Base-by-base conservation (phyloP, 2,113 vertebrate genomes). In the Mionectes macconnelli region DNA sequence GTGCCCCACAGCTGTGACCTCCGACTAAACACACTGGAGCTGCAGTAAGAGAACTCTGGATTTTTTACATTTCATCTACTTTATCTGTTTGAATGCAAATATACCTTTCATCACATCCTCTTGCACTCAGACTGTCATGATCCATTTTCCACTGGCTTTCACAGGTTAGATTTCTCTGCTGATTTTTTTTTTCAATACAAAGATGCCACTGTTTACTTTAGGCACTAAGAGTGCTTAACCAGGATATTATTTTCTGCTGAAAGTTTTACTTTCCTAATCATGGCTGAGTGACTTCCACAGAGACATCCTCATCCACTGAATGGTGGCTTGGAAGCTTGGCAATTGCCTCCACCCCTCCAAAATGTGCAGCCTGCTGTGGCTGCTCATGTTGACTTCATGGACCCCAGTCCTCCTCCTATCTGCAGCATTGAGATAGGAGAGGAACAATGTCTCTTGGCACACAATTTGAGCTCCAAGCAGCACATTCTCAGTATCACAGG, bases 141-240 rank as follows among this genome's bases (percentile, higher is more conserved):
- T 95, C 72, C 74, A 9, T 95, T 95, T 97, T 94, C 87, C 78
- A 90, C 50, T 47, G 70, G 63, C 20, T 96, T 94, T 93, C 81
- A 63, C 67, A 93, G 89, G 78, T 94, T 80, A 85, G 74, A 69
- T 76, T 94, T 93, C 84, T 87, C 45, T 22, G n/a, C 40, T 66
- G 49, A 39, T 68, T 64, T 70, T 92, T 70, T 92, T 84, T 94
- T 75, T 79, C 53, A 73, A 6, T 72, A 89, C 74, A 87, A 72
- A 89, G 59, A 62, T 77, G 63, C 76, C 35, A 18, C 67, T 70
- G 50, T 89, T 95, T 89, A 69, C 50, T 94, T 95, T 18, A 94
- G 70, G 50, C 35, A 28, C 23, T 83, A 69, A 57, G 53, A 82
- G 67, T 74, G 42, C 75, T 85, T 94, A 83, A 73, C 70, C 2